phyloP scores from a whole-genome alignment of 2,888 invertebrate species.

The Diabrotica balteata region DNA sequence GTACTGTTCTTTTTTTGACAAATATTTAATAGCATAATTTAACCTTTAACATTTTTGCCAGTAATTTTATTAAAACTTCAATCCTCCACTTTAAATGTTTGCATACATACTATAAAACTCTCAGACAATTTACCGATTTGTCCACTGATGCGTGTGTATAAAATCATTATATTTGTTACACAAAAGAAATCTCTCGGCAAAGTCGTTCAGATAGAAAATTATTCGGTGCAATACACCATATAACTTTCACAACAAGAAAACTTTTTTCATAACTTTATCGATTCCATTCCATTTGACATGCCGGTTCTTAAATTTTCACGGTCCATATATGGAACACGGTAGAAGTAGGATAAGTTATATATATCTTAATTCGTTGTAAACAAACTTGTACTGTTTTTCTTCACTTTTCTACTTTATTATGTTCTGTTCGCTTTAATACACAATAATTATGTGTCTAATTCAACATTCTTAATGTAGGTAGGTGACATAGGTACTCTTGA shows the following conservation, averaged over 20 bases:
- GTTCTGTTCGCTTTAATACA: too few species aligned
- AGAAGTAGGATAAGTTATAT: conserved; percentile 10
- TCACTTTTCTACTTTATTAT: too few species aligned
- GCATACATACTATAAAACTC: too few species aligned
- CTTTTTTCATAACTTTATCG: conserved; percentile 30
- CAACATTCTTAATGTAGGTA: too few species aligned
- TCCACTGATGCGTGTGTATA: conserved; percentile 14
- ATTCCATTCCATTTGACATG: conserved; percentile 29
- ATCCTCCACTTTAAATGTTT: too few species aligned
- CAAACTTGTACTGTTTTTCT: conserved; percentile 5
- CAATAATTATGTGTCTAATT: too few species aligned
- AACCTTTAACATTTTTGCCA: too few species aligned
- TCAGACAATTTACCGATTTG: not conserved
- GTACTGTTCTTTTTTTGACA: too few species aligned
- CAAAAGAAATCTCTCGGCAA: conserved; percentile 22
- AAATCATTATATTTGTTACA: conserved; percentile 17
- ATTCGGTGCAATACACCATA: conserved; percentile 21
- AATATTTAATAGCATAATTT: too few species aligned
- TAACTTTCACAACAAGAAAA: conserved; percentile 22
- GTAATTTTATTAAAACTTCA: too few species aligned
- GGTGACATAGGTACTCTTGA: too few species aligned
- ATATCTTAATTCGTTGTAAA: conserved; percentile 15
- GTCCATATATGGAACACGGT: conserved; percentile 18
- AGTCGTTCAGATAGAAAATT: conserved; percentile 22
- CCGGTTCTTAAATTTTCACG: conserved; percentile 21